These are phyloP conservation scores for Hoplostethus mediterraneus DNA, from an alignment of 2,797 vertebrate species.

Conservation along the genomic window DNA sequence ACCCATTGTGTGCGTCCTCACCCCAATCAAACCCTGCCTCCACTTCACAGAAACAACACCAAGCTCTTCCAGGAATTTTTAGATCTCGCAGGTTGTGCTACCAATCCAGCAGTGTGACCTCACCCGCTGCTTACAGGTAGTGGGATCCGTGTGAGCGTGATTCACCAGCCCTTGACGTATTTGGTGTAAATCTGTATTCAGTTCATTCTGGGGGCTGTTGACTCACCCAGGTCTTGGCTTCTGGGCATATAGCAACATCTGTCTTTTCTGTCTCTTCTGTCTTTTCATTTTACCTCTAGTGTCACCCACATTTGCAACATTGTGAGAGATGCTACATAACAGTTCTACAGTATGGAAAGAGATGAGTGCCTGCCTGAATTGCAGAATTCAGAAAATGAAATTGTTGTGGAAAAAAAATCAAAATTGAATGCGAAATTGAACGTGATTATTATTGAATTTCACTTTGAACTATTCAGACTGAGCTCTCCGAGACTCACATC, in stretches of 20 bases:
- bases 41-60: slow-evolving; percentile 10
- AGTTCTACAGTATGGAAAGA: no score
- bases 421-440: no score
- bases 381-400: no score
- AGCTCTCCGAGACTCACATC: no score
- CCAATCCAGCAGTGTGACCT: slow-evolving; percentile 29
- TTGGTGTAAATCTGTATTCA: slow-evolving; percentile 8
- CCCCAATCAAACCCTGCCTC: slow-evolving; percentile 43
- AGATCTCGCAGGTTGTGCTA: slow-evolving; percentile 28
- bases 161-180: slow-evolving; percentile 20
- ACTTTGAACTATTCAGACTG: no score
- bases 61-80: slow-evolving; percentile 1
- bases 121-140: not conserved
- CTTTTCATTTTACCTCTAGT: slow-evolving; percentile 44
- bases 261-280: not conserved
- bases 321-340: not conserved
- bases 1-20: slow-evolving; percentile 27
- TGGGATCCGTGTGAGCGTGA: slow-evolving; percentile 31
- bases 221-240: slow-evolving; percentile 48
- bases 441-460: no score
- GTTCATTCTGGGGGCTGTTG: slow-evolving; percentile 61
- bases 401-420: no score
- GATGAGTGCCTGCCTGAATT: no score
- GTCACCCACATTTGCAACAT: slow-evolving; percentile 28
- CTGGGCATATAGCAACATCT: slow-evolving; percentile 16